Conservation (phyloP, 2,888 invertebrate genomes). For the Acanthosepion lycidas region DNA sequence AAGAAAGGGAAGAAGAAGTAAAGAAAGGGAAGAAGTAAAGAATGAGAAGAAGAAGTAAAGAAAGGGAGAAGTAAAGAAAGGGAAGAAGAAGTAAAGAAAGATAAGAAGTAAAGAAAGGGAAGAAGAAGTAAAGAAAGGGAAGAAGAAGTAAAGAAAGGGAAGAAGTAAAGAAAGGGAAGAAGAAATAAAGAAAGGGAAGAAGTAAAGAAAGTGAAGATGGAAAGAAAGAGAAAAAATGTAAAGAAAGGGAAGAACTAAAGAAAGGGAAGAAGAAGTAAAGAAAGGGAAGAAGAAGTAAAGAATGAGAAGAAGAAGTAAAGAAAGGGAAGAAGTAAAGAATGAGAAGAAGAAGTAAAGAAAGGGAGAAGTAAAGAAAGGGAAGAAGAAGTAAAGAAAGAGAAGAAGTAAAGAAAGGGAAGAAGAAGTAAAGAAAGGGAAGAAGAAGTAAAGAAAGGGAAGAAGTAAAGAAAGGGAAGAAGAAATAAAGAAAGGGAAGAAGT, state of each 20-base stretch:
- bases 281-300: not conserved
- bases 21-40: not conserved
- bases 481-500: not conserved
- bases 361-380: not conserved
- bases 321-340: not conserved
- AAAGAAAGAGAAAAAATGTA: not conserved
- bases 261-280: not conserved
- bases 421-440: too few species aligned
- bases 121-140: not conserved
- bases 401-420: not conserved
- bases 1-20: not conserved
- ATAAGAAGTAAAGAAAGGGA: not conserved
- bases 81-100: not conserved
- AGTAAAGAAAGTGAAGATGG: not conserved
- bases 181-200: not conserved
- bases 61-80: not conserved
- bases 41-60: too few species aligned
- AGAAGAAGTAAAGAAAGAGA: not conserved
- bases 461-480: not conserved
- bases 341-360: not conserved
- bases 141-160: not conserved
- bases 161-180: not conserved
- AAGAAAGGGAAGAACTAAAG: not conserved
- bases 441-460: not conserved
- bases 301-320: not conserved